Evolutionary conservation across 2,888 invertebrate species (phyloP), one percentile per base, ranked within the genome.

Genomic region (Rambutsinella grinnellia): DNA sequence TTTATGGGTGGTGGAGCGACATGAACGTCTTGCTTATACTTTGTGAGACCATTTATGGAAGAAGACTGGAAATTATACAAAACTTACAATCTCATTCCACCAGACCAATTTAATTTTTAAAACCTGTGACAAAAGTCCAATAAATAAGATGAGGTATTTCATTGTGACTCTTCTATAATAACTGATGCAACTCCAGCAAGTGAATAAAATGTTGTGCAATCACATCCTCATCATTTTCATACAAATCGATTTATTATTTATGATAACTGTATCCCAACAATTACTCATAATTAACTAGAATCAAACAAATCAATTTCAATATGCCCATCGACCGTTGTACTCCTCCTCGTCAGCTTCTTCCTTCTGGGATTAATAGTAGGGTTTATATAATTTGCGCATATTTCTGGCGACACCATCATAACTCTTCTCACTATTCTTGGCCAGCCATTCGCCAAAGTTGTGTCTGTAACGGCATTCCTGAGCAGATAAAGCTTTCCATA

Each of bases 171-270:
- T n/a, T n/a, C n/a, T n/a, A n/a, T n/a, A n/a, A n/a, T n/a, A n/a
- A n/a, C n/a, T n/a, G n/a, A n/a, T n/a, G n/a, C n/a, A n/a, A n/a
- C n/a, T n/a, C n/a, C n/a, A n/a, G n/a, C n/a, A n/a, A n/a, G n/a
- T n/a, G n/a, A n/a, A n/a, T n/a, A n/a, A n/a, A n/a, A n/a, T n/a
- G n/a, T n/a, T n/a, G n/a, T n/a, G n/a, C n/a, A n/a, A n/a, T n/a
- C n/a, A n/a, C n/a, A n/a, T n/a, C n/a, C n/a, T n/a, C n/a, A n/a
- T n/a, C 5, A 69, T 69, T 62, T 70, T 70, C 70, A 70, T 70
- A 63, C 3, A 63, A 63, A 70, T 57, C 21, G 62, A 19, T 70
- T 70, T 62, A 62, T 70, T 70, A 70, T 70, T 70, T 56, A 44
- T 23, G 36, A 26, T 10, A 5, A 53, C 17, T 36, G 24, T 44